Evolutionary conservation across 2,888 invertebrate species (phyloP).

Genomic region (Crioceris asparagi): DNA sequence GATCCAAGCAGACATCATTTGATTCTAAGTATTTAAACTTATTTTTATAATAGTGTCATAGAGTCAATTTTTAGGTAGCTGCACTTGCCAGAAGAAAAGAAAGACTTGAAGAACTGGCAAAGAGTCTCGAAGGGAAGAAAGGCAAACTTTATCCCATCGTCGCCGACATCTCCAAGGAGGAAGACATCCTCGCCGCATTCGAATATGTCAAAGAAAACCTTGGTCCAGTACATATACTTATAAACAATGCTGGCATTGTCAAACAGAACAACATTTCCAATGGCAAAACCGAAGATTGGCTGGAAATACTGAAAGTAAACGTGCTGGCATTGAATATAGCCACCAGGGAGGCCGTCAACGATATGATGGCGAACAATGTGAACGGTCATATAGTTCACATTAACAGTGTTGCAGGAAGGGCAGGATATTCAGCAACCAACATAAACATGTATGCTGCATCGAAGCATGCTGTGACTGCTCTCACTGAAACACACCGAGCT

Average conservation of each 20-base stretch:
- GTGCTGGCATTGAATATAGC: constrained; percentile 16
- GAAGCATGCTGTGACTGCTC: constrained; percentile 18
- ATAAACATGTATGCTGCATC: constrained; percentile 16
- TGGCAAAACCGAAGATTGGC: constrained; percentile 17
- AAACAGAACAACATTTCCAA: constrained; percentile 18
- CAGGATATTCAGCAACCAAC: constrained; percentile 8
- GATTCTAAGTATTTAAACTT: too few species aligned
- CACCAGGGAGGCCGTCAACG: constrained; percentile 15
- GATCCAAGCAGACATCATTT: too few species aligned
- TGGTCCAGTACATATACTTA: constrained; percentile 30
- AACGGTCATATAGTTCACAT: constrained; percentile 16
- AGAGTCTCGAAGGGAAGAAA: constrained; percentile 15
- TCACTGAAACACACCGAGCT: constrained; percentile 16
- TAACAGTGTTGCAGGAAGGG: constrained; percentile 15
- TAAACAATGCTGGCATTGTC: constrained; percentile 34
- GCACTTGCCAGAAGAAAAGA: constrained; percentile 21
- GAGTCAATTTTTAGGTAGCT: constrained; percentile 22
- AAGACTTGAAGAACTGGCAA: constrained; percentile 16
- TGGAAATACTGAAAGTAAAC: constrained; percentile 13
- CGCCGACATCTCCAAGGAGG: constrained; percentile 32
- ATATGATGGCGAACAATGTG: constrained; percentile 12
- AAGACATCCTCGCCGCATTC: constrained; percentile 29
- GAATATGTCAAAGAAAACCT: constrained; percentile 29
- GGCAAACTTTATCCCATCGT: constrained; percentile 29
- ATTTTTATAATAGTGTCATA: too few species aligned